These are phyloP conservation scores for Orgyia antiqua DNA, from an alignment of 2,888 invertebrate species.

Conservation along the genomic window DNA sequence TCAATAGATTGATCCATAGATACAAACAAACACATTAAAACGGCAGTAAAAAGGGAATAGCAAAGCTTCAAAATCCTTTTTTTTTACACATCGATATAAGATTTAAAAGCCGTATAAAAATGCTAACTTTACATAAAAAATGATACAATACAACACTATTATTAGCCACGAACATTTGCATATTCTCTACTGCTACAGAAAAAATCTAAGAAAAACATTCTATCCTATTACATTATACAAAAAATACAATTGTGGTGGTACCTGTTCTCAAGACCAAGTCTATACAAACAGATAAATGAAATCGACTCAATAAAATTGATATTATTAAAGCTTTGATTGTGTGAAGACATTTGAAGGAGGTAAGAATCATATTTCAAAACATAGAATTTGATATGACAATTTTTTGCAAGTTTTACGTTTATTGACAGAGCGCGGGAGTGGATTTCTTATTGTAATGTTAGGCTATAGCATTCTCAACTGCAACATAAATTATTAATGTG, in stretches of 20 bases:
- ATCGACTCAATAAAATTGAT: slow-evolving; percentile 52
- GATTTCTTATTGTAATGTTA: slow-evolving; percentile 9
- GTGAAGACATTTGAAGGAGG: slow-evolving; percentile 49
- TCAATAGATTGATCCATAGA: no score
- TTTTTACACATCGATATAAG: no score
- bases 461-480: slow-evolving; percentile 6
- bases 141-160: no score
- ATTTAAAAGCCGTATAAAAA: no score
- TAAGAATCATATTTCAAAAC: slow-evolving; percentile 65
- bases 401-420: slow-evolving; percentile 47
- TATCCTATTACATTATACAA: slow-evolving; percentile 34
- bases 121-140: no score
- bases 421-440: slow-evolving; percentile 23
- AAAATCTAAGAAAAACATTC: slow-evolving; percentile 33
- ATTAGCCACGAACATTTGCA: slow-evolving; percentile 37
- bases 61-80: no score
- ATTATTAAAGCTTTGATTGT: slow-evolving; percentile 44
- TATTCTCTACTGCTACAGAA: slow-evolving; percentile 39
- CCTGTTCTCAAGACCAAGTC: slow-evolving; percentile 54
- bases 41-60: no score
- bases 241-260: slow-evolving; percentile 52
- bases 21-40: no score
- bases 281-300: slow-evolving; percentile 50
- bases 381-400: slow-evolving; percentile 59
- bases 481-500: no score